Evolutionary conservation across 1,140 invertebrate genomes (phyloP), one percentile per base, ranked within the genome.

Genomic region (Aphis gossypii): DNA sequence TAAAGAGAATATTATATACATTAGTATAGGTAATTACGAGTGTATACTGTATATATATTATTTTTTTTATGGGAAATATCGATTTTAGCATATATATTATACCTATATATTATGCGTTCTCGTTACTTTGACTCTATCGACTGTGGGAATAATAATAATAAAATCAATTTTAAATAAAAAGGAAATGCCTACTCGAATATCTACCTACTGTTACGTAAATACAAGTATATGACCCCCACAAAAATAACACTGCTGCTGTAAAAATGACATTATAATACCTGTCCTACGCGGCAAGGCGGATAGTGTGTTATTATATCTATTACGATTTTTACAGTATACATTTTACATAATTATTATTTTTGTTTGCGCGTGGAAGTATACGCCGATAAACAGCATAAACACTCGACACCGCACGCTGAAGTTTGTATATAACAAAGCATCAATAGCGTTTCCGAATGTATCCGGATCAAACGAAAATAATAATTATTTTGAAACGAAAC

Each of bases 201-300:
- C 82, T 83, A 9, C 46, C 46, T 83, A 8, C 20, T 83, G 5
- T 83, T 83, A 41, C 82, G 82, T 41, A 35, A 41, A 21, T 8
- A 83, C 76, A 83, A 83, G 38, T 41, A 83, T 76, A 76, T 41
- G 82, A 83, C 82, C 82, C 82, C 82, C 35, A 83, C 35, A 41
- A 23, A 83, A 23, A 83, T 21, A 83, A n/a, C 60, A n/a, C 60
- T 76, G 9, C 38, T 35, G 82, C 18, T 41, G 38, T 41, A 41
- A 2, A 41, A 51, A 51, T 41, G 82, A 83, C 8, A 83, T n/a
- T 35, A 35, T 6, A 5, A 76, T 6, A 68, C 60, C 60, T 68
- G 60, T 68, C 30, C 30, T 5, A 18, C 18, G 60, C 14, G n/a
- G 11, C 48, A 35, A 18, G 0, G 5, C 14, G 2, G 14, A n/a